These are phyloP conservation scores for Cercocebus atys DNA, from an alignment of 2,113 vertebrate species.

Conservation along the genomic window DNA sequence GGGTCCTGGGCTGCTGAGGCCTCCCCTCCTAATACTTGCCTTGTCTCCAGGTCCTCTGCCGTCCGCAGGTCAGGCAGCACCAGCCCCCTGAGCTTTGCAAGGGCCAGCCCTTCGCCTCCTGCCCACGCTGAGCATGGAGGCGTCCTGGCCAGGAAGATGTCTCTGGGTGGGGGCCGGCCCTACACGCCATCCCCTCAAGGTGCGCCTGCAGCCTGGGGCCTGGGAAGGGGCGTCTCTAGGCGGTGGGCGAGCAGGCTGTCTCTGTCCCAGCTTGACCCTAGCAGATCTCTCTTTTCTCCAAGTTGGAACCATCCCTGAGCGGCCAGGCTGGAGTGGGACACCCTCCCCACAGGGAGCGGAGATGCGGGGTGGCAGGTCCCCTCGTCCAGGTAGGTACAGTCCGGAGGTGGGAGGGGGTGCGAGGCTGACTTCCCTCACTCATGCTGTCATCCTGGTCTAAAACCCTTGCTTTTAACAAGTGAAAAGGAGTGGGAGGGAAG, in stretches of 20 bases:
- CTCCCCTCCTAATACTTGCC: not conserved
- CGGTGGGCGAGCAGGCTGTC: accelerated
- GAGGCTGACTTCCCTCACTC: not conserved
- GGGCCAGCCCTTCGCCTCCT: slow-evolving; percentile 88
- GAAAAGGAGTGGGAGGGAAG: too few relatives aligned
- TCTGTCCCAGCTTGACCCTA: not conserved
- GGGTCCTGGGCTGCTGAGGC: too few relatives aligned
- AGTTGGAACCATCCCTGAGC: slow-evolving; percentile 92
- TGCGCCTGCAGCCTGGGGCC: slow-evolving; percentile 66
- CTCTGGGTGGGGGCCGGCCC: slow-evolving; percentile 87
- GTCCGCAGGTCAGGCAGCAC: slow-evolving; percentile 85
- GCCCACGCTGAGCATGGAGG: slow-evolving; percentile 83
- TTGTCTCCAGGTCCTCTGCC: slow-evolving; percentile 82
- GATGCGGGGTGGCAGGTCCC: slow-evolving; percentile 81
- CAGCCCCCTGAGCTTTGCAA: slow-evolving; percentile 84
- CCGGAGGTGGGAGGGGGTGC: not conserved
- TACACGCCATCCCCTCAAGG: slow-evolving; percentile 90
- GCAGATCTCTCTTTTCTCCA: not conserved
- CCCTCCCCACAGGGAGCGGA: slow-evolving; percentile 83
- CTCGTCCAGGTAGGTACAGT: slow-evolving; percentile 73
- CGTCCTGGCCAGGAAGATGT: slow-evolving; percentile 85
- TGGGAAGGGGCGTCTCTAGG: not conserved
- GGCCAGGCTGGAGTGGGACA: slow-evolving; percentile 82
- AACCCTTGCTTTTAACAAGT: not conserved
- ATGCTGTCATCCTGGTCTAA: too few relatives aligned